Base-by-base conservation (phyloP, 2,113 vertebrate genomes). In the Ceratotherium simum region DNA sequence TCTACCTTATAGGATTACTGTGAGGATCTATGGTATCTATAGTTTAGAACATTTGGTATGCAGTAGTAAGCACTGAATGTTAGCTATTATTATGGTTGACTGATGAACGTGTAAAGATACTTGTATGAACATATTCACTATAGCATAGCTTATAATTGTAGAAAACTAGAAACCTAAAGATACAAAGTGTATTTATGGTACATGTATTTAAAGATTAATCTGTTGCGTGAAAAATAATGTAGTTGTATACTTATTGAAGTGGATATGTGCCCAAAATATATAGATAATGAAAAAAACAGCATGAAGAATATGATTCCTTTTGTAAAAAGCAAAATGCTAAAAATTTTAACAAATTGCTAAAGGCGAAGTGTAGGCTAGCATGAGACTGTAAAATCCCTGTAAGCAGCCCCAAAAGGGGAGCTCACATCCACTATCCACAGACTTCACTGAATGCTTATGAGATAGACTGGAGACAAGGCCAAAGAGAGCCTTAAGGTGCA, bases 131-230 rank as follows among this genome's bases (percentile, higher is more conserved):
- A 8, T 58, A 39, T 90, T 82, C 58, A 42, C 51, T n/a, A 51
- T 1, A 54, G 8, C 6, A 27, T 95, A 2, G 13, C 94, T 65
- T 95, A 33, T 62, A 87, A 90, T 48, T 97, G 17, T 60, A 54
- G 64, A 73, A 93, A 92, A 69, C 48, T 31, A 70, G 60, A 95
- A 95, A 88, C 21, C 27, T 86, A 69, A 92, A 92, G 36, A n/a
- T 51, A 0, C 21, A 39, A 39, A 11, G 62, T 51, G 0, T 54
- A 54, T 75, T 65, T 67, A 54, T 64, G 62, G 27, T 62, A 10
- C 5, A 16, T 86, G 39, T 93, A 14, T 83, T 83, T 93, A 81
- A 89, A n/a, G 58, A 92, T 18, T 85, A 70, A 62, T 93, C 33
- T 64, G 13, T 75, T 81, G 21, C 27, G 3, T 82, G 62, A 72